Evolutionary conservation across 2,888 invertebrate species (phyloP), one percentile per base, ranked within the genome.

Genomic region (Ptychoptera contaminata): DNA sequence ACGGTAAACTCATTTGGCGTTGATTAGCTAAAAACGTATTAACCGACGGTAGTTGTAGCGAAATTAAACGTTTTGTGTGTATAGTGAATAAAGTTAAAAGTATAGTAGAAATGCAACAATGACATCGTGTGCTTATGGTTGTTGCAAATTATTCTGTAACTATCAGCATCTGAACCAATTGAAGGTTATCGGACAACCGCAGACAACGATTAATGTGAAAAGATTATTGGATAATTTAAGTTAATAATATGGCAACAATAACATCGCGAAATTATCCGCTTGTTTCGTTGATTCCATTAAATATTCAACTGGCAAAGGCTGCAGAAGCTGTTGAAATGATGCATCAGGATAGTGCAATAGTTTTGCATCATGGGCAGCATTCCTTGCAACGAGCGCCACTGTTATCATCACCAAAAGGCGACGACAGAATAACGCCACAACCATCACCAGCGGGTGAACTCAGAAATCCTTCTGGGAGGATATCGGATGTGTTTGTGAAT

Each of bases 161-260:
- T 23, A 23, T 23, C 23, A 23, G 23, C 23, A 23, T 7, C 23
- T 12, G 36, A 36, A 14, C 12, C 12, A 12, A 9, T n/a, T 32
- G 11, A 32, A 9, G 9, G 11, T 11, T 11, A 32, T 32, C 11
- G 9, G 9, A 3, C 6, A 32, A 9, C 32, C 9, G 9, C 32
- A n/a, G 9, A 11, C 9, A 9, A 32, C n/a, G n/a, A 32, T 32
- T 32, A 32, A 9, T 14, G 14, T 36, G 36, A 36, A 36, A 36
- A 12, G 8, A 14, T 36, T 12, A 12, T 12, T 36, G 12, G 36
- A 12, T n/a, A 12, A 36, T 12, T 12, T 12, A 36, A 36, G 14
- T 34, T 34, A n/a, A n/a, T 34, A n/a, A 45, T 45, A 55, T 55
- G 55, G 53, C 55, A 50, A 54, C 54, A 39, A 48, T 56, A 50